Conservation (phyloP, 2,797 vertebrate species). For the Aotus griseimembra region DNA sequence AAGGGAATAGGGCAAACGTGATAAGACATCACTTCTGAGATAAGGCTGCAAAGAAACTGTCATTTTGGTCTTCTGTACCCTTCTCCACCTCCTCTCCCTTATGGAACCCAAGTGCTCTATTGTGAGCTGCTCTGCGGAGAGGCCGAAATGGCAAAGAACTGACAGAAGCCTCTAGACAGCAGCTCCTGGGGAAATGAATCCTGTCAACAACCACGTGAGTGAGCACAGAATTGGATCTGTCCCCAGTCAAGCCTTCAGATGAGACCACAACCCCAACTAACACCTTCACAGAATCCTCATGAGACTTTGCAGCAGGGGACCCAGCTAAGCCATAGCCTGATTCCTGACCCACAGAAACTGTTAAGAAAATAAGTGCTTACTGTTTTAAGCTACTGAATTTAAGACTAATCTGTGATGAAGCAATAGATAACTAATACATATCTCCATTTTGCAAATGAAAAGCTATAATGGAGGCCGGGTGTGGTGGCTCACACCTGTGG, state of each 20-base stretch:
- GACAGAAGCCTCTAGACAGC: neutral
- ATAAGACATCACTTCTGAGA: neutral
- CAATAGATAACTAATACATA: neutral
- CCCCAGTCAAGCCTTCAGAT: neutral
- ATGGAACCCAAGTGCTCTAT: neutral
- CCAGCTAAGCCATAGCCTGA: neutral
- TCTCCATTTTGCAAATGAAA: neutral
- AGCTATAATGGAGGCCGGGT: neutral
- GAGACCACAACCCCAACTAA: neutral
- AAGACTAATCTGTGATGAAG: neutral
- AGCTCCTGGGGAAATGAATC: neutral
- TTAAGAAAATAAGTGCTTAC: neutral
- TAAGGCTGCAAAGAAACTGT: neutral
- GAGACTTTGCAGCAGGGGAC: neutral
- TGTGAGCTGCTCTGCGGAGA: neutral
- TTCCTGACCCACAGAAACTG: neutral
- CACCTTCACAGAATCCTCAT: neutral
- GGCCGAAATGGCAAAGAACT: neutral
- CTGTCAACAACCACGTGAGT: accelerated
- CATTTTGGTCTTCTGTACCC: neutral
- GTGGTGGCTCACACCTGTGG: neutral
- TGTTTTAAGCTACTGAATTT: neutral
- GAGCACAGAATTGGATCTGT: neutral
- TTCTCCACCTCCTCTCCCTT: neutral
- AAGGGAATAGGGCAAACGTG: neutral